Conservation (phyloP, 1,140 invertebrate species). For the Drosophila seguyi region DNA sequence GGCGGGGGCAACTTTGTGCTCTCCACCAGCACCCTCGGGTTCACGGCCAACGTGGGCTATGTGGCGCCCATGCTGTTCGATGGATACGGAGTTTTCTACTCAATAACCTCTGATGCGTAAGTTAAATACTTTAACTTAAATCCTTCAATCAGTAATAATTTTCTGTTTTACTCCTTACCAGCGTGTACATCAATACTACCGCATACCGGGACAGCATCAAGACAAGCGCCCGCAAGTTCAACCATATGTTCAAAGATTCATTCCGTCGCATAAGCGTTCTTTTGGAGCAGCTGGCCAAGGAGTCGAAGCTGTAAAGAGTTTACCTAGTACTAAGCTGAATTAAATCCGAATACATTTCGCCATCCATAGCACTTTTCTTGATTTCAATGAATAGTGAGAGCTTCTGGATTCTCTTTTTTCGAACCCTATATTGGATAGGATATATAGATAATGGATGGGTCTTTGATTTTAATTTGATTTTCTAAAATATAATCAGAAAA, state of each 20-base stretch:
- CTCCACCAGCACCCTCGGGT: slow-evolving; percentile 88
- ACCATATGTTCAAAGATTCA: slow-evolving; percentile 63
- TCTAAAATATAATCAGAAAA: too few species aligned
- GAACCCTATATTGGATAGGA: neutral
- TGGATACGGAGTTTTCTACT: slow-evolving; percentile 89
- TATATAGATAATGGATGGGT: too few species aligned
- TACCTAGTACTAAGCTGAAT: slow-evolving; percentile 9
- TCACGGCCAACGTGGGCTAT: slow-evolving; percentile 87
- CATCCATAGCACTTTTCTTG: neutral
- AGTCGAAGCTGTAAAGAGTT: slow-evolving; percentile 52
- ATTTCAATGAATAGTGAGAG: neutral
- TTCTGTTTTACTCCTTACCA: slow-evolving; percentile 10
- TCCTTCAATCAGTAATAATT: neutral
- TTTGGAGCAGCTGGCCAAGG: slow-evolving; percentile 47
- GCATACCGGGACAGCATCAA: slow-evolving; percentile 75
- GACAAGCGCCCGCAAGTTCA: slow-evolving; percentile 80
- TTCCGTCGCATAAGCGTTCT: slow-evolving; percentile 73
- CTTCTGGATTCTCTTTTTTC: neutral
- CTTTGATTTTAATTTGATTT: too few species aligned
- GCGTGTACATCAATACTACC: slow-evolving; percentile 73
- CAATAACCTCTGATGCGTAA: slow-evolving; percentile 75
- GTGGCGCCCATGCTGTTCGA: slow-evolving; percentile 88
- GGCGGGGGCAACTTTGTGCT: slow-evolving; percentile 88
- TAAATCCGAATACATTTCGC: neutral
- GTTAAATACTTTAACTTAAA: neutral